Conservation (phyloP, 2,797 vertebrate genomes). For the Scolopax bukidnonensis region DNA sequence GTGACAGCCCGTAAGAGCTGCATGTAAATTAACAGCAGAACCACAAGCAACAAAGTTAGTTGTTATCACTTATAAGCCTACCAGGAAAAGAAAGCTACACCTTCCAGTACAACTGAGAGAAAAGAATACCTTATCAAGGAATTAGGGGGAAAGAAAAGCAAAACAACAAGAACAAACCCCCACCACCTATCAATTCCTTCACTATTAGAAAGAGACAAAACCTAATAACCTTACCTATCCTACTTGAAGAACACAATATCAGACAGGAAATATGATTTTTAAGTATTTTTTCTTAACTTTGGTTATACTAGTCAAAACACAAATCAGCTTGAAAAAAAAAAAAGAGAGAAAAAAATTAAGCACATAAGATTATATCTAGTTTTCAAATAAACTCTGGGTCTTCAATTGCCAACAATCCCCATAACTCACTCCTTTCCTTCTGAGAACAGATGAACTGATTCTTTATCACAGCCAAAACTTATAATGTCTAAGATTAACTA, state of each 20-base stretch:
- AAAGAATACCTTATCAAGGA: background rate
- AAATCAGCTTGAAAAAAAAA: background rate
- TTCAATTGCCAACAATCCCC: background rate
- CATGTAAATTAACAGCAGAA: slow-evolving; percentile 49
- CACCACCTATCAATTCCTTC: background rate
- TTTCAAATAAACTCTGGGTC: background rate
- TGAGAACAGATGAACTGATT: slow-evolving; percentile 19
- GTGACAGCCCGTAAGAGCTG: slow-evolving; percentile 35
- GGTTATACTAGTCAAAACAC: background rate
- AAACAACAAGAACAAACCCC: background rate
- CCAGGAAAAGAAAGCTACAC: background rate
- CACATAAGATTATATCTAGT: background rate
- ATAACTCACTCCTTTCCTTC: background rate
- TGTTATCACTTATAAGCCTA: background rate
- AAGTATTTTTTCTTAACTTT: background rate
- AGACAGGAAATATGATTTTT: background rate
- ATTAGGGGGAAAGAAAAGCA: background rate
- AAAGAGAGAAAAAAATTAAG: background rate
- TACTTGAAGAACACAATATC: background rate
- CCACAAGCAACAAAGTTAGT: slow-evolving; percentile 9
- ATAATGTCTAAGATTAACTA: background rate
- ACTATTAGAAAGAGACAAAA: background rate
- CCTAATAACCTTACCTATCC: background rate
- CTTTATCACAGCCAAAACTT: background rate
- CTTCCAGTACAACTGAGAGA: background rate